Evolutionary conservation across 2,797 vertebrate species (phyloP).

Genomic region (Cirrhinus molitorella): DNA sequence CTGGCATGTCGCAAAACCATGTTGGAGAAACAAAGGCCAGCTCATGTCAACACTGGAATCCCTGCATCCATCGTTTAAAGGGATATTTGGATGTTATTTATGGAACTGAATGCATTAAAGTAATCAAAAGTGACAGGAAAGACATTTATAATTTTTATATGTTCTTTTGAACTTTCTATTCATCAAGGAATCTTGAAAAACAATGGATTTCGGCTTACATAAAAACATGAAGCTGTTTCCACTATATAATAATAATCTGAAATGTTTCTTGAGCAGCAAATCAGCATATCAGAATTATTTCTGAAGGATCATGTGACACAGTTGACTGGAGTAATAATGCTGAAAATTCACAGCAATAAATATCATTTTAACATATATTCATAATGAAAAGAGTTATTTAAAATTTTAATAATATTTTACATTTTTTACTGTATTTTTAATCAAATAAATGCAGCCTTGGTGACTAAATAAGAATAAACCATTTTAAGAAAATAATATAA

Average conservation of each 20-base stretch:
- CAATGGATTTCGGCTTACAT: neutral
- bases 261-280: neutral
- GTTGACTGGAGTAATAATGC: neutral
- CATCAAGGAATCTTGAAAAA: neutral
- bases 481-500: too few species aligned
- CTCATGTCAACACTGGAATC: slow-evolving; percentile 39
- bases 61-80: neutral
- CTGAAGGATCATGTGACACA: neutral
- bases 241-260: neutral
- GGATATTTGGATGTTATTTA: neutral
- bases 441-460: neutral
- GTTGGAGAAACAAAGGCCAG: slow-evolving; percentile 54
- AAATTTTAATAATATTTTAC: neutral
- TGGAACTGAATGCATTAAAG: neutral
- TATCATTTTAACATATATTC: neutral
- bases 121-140: neutral
- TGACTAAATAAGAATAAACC: too few species aligned
- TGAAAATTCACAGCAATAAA: neutral
- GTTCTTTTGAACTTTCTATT: too few species aligned
- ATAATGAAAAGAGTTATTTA: neutral
- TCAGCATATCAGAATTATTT: neutral
- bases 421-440: neutral
- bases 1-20: slow-evolving; percentile 49
- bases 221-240: neutral
- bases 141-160: too few species aligned